Evolutionary conservation across 2,888 invertebrate species (phyloP).

Genomic region (Zeuzera pyrina): DNA sequence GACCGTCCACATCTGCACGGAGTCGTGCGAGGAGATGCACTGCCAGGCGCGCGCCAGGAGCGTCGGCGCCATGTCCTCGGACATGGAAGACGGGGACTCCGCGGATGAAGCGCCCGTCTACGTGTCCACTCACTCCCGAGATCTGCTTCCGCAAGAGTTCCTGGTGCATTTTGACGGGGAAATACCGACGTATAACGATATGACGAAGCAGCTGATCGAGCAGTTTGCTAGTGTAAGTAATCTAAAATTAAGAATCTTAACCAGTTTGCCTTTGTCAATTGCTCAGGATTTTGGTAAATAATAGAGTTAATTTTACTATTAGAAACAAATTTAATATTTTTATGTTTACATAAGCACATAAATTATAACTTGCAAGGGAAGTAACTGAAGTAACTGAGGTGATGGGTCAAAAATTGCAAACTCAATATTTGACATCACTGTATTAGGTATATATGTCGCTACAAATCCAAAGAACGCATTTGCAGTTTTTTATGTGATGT

Average conservation of each 20-base stretch:
- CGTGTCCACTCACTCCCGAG: constrained; percentile 54
- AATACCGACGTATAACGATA: constrained; percentile 55
- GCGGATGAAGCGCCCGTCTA: constrained; percentile 44
- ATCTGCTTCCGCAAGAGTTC: constrained; percentile 40
- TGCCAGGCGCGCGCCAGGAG: constrained; percentile 59
- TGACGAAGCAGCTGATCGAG: too few relatives aligned
- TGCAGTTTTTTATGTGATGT: too few relatives aligned
- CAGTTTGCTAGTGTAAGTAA: not conserved
- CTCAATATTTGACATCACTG: too few relatives aligned
- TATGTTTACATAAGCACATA: too few relatives aligned
- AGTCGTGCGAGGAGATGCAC: constrained; percentile 65
- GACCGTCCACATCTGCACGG: constrained; percentile 59
- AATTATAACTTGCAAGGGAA: too few relatives aligned
- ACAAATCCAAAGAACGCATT: too few relatives aligned
- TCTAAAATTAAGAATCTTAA: not conserved
- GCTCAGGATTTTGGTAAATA: not conserved
- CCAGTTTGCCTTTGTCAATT: not conserved
- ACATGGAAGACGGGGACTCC: constrained; percentile 42
- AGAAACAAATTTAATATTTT: too few relatives aligned
- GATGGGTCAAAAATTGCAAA: too few relatives aligned
- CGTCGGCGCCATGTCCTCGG: constrained; percentile 47
- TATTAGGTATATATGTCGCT: too few relatives aligned
- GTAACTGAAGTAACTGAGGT: too few relatives aligned
- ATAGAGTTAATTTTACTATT: too few relatives aligned
- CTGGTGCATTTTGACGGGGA: constrained; percentile 38